Evolutionary conservation across 1,140 invertebrate species (phyloP), one percentile per base, ranked within the genome.

Genomic region (Brevipalpus yothersi): DNA sequence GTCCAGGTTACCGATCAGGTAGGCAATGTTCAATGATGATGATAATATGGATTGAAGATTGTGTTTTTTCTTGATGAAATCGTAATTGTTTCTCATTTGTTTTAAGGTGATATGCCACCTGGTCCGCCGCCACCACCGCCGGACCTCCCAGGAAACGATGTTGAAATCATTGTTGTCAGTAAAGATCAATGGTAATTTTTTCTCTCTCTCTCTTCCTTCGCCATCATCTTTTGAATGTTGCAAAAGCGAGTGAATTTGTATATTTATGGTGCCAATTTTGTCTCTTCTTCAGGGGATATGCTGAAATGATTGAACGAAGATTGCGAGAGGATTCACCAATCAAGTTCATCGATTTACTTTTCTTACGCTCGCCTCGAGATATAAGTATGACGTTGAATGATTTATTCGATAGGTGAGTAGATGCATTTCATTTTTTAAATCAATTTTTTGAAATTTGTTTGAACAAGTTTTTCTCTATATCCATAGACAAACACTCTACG

Each of bases 301-400:
- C 41, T 2, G 59, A 60, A 43, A 60, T 60, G 59, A 56, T 60
- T 15, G 59, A 60, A 39, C 56, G 23, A 60, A 23, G 55, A 39
- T 23, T 60, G 1, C 43, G 23, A 56, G 15, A 47, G 1, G 59
- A 60, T 56, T 56, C 59, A 15, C 19, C 31, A 17, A 40, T 60
- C 19, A 39, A 60, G 42, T 60, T 43, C 17, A 49, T 55, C 9
- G 59, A 60, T 51, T 40, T 60, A 31, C 41, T 60, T 7, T 60
- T 60, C 40, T 41, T 56, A 15, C 59, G 56, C 39, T 56, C 59
- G 2, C 59, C 59, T n/a, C 15, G 42, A 31, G 11, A 31, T 12
- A 41, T 60, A 19, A 42, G n/a, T 3, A 56, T 60, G 41, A 60
- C 59, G 7, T 39, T 60, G 11, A 60, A 56, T n/a, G 59, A 60